phyloP scores from a whole-genome alignment of 2,888 invertebrate genomes.

The Hesperia comma region DNA sequence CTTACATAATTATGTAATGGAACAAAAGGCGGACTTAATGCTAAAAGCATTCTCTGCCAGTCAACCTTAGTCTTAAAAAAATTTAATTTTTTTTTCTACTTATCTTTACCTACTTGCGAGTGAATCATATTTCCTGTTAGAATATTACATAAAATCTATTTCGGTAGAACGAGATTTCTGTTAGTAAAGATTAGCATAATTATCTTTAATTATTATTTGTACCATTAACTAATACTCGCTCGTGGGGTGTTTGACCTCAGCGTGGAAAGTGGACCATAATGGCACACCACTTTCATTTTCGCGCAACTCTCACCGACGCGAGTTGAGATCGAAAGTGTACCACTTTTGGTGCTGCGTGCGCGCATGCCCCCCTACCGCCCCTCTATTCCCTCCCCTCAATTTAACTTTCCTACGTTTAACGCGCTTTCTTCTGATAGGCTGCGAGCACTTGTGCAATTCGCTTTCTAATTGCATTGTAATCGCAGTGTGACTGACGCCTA shows the following conservation, averaged over 20 bases:
- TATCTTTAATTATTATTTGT: background rate
- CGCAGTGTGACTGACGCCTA: conserved; percentile 62
- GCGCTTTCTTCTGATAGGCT: conserved; percentile 76
- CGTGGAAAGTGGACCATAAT: conserved; percentile 82
- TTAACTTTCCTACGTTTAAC: conserved; percentile 77
- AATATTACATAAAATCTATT: conserved; percentile 1
- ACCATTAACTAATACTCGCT: conserved; percentile 60
- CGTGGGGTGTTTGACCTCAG: conserved; percentile 74
- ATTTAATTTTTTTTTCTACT: too few relatives aligned
- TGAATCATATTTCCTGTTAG: too few relatives aligned
- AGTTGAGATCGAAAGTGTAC: conserved; percentile 82
- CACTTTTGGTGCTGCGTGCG: conserved; percentile 78
- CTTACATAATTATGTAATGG: too few relatives aligned
- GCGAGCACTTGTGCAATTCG: conserved; percentile 74
- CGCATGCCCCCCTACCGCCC: conserved; percentile 61
- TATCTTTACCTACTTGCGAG: too few relatives aligned
- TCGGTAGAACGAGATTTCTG: background rate
- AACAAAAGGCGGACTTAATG: too few relatives aligned
- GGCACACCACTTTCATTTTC: conserved; percentile 86
- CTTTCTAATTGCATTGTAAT: conserved; percentile 83
- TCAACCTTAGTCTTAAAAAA: too few relatives aligned
- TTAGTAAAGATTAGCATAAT: background rate
- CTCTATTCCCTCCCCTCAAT: conserved; percentile 49
- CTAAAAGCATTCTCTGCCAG: too few relatives aligned
- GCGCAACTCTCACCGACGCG: conserved; percentile 82